Conservation (phyloP, 2,888 invertebrate species). For the Thalpophila matura region DNA sequence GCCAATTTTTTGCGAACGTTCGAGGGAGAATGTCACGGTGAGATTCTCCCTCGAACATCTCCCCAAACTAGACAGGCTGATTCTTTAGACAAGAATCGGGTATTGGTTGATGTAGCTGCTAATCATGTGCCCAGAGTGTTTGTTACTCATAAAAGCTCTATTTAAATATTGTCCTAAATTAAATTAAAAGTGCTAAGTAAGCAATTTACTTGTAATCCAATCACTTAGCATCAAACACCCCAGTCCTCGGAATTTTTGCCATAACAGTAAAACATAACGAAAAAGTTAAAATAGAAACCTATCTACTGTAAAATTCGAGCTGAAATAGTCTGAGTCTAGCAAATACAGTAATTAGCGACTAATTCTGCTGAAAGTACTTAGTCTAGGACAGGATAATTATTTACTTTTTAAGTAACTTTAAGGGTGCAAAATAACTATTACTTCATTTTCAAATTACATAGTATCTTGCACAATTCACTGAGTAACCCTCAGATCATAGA, state of each 20-base stretch:
- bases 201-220: conserved; percentile 18
- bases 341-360: neutral
- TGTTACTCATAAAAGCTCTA: no score
- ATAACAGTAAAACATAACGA: neutral
- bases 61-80: no score
- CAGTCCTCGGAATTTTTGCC: neutral
- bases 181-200: neutral
- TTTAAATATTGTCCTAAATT: neutral
- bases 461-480: no score
- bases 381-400: neutral
- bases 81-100: neutral
- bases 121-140: no score
- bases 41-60: no score
- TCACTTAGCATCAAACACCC: conserved; percentile 25
- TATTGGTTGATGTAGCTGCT: no score
- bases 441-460: no score
- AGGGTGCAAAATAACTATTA: no score
- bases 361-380: conserved; percentile 3
- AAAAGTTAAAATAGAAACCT: conserved; percentile 1
- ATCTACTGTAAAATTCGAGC: neutral
- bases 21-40: no score
- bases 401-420: neutral
- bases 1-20: no score
- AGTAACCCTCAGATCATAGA: no score
- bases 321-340: neutral